A percentile compares a stretch with the other conserved stretches of the same genome.
These are phyloP conservation scores for Sebastes hopkinsi DNA, from an alignment of 2,797 vertebrate genomes.

Conservation along the genomic window DNA sequence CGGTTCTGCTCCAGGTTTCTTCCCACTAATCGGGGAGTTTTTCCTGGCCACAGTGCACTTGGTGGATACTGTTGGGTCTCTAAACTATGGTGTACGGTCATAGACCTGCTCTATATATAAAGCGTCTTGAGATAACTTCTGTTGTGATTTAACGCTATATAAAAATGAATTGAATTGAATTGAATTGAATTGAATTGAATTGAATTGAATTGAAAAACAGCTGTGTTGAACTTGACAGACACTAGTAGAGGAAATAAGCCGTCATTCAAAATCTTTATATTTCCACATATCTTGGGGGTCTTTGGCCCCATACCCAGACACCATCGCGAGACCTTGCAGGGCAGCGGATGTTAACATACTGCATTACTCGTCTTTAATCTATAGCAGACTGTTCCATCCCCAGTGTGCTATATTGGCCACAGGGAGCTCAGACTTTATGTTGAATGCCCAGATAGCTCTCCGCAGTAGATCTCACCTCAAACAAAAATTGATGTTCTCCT, in stretches of 20 bases:
- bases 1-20: too few species aligned
- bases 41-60: too few species aligned
- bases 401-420: slow-evolving; percentile 32
- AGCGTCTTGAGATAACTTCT: too few species aligned
- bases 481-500: slow-evolving; percentile 38
- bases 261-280: slow-evolving; percentile 48
- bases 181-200: too few species aligned
- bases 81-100: too few species aligned
- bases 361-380: slow-evolving; percentile 60
- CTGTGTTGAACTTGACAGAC: neutral
- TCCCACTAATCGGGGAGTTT: too few species aligned
- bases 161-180: too few species aligned
- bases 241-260: slow-evolving; percentile 49
- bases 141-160: too few species aligned
- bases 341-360: slow-evolving; percentile 58
- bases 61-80: too few species aligned
- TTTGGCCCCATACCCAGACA: slow-evolving; percentile 38
- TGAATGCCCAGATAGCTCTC: slow-evolving; percentile 56
- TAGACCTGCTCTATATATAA: too few species aligned
- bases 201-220: neutral
- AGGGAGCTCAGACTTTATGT: slow-evolving; percentile 50
- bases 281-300: slow-evolving; percentile 20
- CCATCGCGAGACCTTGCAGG: slow-evolving; percentile 23
- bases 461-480: slow-evolving; percentile 59
- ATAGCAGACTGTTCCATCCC: slow-evolving; percentile 54